Conservation (phyloP, 2,888 invertebrate species). For the Pedicia rivosa region DNA sequence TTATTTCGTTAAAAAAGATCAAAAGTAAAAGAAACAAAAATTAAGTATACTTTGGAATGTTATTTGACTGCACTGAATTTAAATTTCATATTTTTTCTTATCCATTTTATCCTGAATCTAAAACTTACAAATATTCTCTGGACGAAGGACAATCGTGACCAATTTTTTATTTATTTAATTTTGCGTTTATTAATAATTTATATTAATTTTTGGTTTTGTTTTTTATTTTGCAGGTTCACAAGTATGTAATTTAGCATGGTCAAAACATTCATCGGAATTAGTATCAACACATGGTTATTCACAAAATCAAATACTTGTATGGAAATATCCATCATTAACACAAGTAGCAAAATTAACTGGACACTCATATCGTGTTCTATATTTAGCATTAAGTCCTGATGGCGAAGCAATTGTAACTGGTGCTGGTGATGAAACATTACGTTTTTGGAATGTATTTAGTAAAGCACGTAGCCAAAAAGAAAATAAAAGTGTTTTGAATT, state of each 20-base stretch:
- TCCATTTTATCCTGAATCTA: too few relatives aligned
- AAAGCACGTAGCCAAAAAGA: slow-evolving; percentile 91
- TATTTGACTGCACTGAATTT: too few relatives aligned
- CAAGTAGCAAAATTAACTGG: slow-evolving; percentile 96
- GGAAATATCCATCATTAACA: slow-evolving; percentile 95
- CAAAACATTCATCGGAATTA: slow-evolving; percentile 93
- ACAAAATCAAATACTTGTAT: slow-evolving; percentile 95
- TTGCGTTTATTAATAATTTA: too few relatives aligned
- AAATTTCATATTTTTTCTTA: too few relatives aligned
- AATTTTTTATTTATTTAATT: too few relatives aligned
- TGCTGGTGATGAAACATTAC: slow-evolving; percentile 92
- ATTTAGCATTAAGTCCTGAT: slow-evolving; percentile 92
- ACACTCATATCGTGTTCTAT: slow-evolving; percentile 89
- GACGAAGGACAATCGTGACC: too few relatives aligned
- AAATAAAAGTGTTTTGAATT: slow-evolving; percentile 81
- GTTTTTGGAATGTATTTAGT: slow-evolving; percentile 99
- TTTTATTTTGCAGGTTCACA: slow-evolving; percentile 80
- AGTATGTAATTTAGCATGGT: slow-evolving; percentile 98
- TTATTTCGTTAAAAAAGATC: too few relatives aligned
- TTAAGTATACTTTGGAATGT: too few relatives aligned
- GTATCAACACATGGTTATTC: slow-evolving; percentile 98
- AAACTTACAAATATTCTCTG: too few relatives aligned
- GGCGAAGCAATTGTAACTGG: slow-evolving; percentile 98
- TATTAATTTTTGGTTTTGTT: too few relatives aligned
- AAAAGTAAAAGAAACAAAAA: too few relatives aligned